phyloP scores from a whole-genome alignment of 30 jellyfish, hydroid and myxozoan species.

The Nemopilema nomurai region DNA sequence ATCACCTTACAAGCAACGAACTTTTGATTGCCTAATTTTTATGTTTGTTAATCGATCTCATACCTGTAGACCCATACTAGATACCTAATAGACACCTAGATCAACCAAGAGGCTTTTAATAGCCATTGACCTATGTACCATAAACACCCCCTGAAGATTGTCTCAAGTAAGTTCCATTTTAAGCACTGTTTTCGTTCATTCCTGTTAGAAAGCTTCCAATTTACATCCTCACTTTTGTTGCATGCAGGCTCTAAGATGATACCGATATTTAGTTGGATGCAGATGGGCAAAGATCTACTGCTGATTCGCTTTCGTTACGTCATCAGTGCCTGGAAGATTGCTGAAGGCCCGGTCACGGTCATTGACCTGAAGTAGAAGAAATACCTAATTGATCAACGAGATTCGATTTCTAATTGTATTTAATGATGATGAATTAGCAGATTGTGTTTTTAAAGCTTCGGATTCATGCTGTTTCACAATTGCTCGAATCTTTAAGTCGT shows the following conservation, averaged over 20 bases:
- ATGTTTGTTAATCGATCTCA: no score
- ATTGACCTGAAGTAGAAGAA: slow-evolving; percentile 26
- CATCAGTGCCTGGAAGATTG: slow-evolving; percentile 91
- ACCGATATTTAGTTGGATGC: slow-evolving; percentile 96
- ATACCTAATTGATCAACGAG: slow-evolving; percentile 3
- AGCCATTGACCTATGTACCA: no score
- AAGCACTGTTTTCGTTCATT: neutral
- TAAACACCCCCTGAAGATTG: no score
- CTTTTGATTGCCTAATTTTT: no score
- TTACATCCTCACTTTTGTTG: no score
- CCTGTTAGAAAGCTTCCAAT: neutral
- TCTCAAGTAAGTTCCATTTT: no score
- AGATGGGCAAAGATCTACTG: slow-evolving; percentile 94
- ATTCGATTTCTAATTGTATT: neutral
- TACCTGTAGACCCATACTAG: no score
- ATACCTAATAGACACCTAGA: no score
- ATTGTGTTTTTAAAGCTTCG: neutral
- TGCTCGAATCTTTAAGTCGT: neutral
- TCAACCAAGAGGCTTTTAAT: no score
- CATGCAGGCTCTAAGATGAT: slow-evolving; percentile 92
- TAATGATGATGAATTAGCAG: neutral
- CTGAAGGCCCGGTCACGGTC: slow-evolving; percentile 39
- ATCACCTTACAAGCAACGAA: no score
- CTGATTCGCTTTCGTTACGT: slow-evolving; percentile 89
- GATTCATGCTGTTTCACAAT: neutral